Conservation (phyloP, 2,113 vertebrate genomes). For the Kobus ellipsiprymnus region DNA sequence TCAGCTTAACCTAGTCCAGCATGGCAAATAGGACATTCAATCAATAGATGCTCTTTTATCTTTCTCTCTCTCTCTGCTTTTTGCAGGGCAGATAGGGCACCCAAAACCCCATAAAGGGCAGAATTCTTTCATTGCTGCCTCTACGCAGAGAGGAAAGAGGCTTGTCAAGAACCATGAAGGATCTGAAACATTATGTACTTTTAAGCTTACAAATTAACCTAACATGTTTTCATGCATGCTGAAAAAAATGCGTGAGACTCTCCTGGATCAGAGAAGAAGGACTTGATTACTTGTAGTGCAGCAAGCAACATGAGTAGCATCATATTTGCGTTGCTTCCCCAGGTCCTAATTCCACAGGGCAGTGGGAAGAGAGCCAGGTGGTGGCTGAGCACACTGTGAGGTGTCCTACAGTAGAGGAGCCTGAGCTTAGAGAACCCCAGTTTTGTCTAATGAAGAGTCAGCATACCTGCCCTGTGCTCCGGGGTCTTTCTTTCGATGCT, state of each 20-base stretch:
- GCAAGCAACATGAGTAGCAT: neutral
- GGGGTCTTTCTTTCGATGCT: neutral
- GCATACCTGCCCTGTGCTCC: neutral
- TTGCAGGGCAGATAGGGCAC: neutral
- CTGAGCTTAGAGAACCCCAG: neutral
- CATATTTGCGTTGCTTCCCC: neutral
- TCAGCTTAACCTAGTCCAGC: neutral
- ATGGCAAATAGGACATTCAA: neutral
- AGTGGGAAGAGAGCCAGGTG: neutral
- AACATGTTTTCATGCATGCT: neutral
- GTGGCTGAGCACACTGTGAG: neutral
- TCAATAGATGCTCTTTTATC: neutral
- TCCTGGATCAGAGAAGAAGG: neutral
- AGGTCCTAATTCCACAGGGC: neutral
- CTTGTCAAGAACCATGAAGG: neutral
- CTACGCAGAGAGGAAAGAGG: neutral
- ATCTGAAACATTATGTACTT: neutral
- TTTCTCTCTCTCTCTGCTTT: neutral
- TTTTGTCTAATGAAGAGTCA: neutral
- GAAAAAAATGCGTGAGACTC: neutral
- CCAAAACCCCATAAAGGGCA: neutral
- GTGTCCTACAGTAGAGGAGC: neutral
- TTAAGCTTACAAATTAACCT: neutral
- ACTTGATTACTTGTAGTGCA: neutral
- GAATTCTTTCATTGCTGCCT: neutral